Conservation (phyloP, 1,140 invertebrate species). For the Aphelinus atriplicis region DNA sequence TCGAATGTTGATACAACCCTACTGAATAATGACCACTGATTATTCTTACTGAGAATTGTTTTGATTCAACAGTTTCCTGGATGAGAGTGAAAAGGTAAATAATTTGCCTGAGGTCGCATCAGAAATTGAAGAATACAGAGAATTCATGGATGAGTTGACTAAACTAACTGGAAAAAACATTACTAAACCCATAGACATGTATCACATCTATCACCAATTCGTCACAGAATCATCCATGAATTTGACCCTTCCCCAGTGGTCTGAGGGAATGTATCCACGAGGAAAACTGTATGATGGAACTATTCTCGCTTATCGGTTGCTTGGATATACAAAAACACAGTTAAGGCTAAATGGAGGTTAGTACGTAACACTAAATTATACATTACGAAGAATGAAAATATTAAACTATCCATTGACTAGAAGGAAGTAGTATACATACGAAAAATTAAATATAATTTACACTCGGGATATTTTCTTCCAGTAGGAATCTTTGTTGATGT, state of each 20-base stretch:
- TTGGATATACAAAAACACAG: slow-evolving; percentile 57
- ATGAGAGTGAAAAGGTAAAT: background rate
- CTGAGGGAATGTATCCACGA: slow-evolving; percentile 48
- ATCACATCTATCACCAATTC: slow-evolving; percentile 52
- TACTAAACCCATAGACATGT: slow-evolving; percentile 40
- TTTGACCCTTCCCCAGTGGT: slow-evolving; percentile 52
- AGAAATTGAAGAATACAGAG: slow-evolving; percentile 33
- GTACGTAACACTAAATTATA: too few relatives aligned
- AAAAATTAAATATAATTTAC: background rate
- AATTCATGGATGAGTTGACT: slow-evolving; percentile 46
- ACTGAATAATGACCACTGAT: too few relatives aligned
- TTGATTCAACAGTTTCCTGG: background rate
- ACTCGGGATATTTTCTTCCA: too few relatives aligned
- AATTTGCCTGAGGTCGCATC: background rate
- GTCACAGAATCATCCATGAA: slow-evolving; percentile 45
- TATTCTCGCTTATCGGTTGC: slow-evolving; percentile 60
- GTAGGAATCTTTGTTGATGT: too few relatives aligned
- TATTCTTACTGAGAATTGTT: too few relatives aligned
- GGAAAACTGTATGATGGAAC: slow-evolving; percentile 43
- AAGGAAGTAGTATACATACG: slow-evolving; percentile 46
- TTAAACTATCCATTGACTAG: too few relatives aligned
- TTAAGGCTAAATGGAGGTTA: slow-evolving; percentile 34
- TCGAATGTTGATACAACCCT: too few relatives aligned
- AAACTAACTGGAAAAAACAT: slow-evolving; percentile 49
- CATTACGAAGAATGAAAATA: too few relatives aligned